Base-by-base conservation (phyloP, 1,140 invertebrate species). In the Centruroides vittatus region DNA sequence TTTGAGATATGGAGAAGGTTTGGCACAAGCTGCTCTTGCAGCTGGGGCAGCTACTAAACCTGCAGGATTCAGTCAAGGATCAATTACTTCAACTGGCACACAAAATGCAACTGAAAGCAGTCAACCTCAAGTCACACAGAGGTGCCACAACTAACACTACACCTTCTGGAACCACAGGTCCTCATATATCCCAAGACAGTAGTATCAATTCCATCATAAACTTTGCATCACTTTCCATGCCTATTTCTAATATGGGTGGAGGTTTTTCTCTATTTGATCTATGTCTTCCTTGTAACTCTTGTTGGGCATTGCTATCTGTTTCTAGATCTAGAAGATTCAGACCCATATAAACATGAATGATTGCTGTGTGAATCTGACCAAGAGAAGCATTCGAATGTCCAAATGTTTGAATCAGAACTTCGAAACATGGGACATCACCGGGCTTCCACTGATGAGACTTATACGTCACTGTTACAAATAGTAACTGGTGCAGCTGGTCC, bases 271-370 rank as follows among this genome's bases (percentile, higher is more conserved):
- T 70, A 69, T 83, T 84, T 62, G 84, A 86, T 75, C 82, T 81
- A 5, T 82, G 82, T 65, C 72, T 86, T n/a, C 80, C 79, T 0
- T 86, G 84, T 65, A 80, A 79, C 67, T 85, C 83, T 0, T 80
- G 83, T 65, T 65, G 64, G 64, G 64, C 63, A 5, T 54, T 63
- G 10, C 58, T 57, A 48, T 55, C 62, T 4, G 57, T 66, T 73
- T 57, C 70, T 66, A 47, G 74, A 73, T 62, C 70, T 72, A 55
- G 67, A 69, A 13, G 73, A 72, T 63, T 67, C 66, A 54, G 70
- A 70, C 64, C 78, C 75, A 48, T 75, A 77, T 72, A 72, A 52
- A 46, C 46, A 47, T 34, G 51, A n/a, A 13, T 7, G 12, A 35
- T 13, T 11, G 6, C 35, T n/a, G 50, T 23, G 41, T 41, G 41